Base-by-base conservation (phyloP, 2,888 invertebrate genomes). In the Girardia tigrina region DNA sequence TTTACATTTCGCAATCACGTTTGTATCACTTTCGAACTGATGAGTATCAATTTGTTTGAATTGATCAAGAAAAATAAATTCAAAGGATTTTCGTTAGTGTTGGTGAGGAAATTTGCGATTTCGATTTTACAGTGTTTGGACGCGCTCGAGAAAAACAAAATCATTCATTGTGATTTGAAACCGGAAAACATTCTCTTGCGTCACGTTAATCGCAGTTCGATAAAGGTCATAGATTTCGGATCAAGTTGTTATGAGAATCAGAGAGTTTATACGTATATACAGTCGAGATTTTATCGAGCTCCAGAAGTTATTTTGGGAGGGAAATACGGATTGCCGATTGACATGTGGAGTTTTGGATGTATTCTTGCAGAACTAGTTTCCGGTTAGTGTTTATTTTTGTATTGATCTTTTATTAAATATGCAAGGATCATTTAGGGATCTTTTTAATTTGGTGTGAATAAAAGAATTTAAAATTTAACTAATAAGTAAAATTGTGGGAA, bases 21-120 rank as follows among this genome's bases (percentile, higher is more conserved):
- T 87, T 95, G 94, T 86, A 95, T 95, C 80, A 94, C 94, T 69
- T 95, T 95, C 86, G 94, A 95, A 85, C 87, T 87, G 76, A 88
- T 94, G 79, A 92, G 91, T 81, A 92, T 94, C 29, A 95, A 95
- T 86, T 87, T 95, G 73, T 94, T 94, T 85, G 94, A 95, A 87
- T 88, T 95, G 83, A 94, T 94, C 80, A 94, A 94, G 87, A 94
- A 93, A 86, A 95, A 94, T 86, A 93, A 93, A 85, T 94, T 92
- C 85, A 91, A 92, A 85, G 94, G 94, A 74, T 94, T 94, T 85
- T 91, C 91, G 81, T 86, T 94, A 83, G 92, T 93, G 85, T 87
- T 95, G 80, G 94, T 95, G 79, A 88, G 94, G 80, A 93, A 94
- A 87, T 95, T 95, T 86, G 92, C 94, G 79, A 91, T 94, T 85